A percentile compares a stretch with the other conserved stretches of the same genome.
Conservation (phyloP, 92 coral and sea anemone species). For the Epizoanthus ramosus region DNA sequence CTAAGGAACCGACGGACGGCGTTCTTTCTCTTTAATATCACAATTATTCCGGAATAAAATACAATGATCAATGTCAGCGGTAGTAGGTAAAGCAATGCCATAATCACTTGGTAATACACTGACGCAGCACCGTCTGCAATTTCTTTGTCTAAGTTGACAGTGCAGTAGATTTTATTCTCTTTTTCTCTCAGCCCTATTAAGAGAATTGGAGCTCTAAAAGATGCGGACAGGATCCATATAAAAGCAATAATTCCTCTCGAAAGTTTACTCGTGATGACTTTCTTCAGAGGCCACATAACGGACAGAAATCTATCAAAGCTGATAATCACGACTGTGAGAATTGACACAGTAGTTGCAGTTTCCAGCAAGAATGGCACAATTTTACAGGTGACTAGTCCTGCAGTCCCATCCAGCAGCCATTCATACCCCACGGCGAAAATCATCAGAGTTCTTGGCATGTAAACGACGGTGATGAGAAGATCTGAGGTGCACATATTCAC, state of each 20-base stretch:
- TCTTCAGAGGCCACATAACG: slow-evolving; percentile 35
- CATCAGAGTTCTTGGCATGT: slow-evolving; percentile 26
- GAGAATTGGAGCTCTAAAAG: slow-evolving; percentile 23
- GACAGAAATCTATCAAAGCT: slow-evolving; percentile 33
- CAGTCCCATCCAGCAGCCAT: slow-evolving; percentile 3
- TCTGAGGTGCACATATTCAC: slow-evolving; percentile 64
- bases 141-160: slow-evolving; percentile 21
- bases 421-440: slow-evolving; percentile 30
- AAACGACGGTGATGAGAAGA: slow-evolving; percentile 49
- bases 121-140: slow-evolving; percentile 32
- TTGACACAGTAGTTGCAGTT: slow-evolving; percentile 37
- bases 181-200: slow-evolving; percentile 4
- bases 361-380: slow-evolving; percentile 29
- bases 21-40: slow-evolving; percentile 25
- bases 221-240: slow-evolving; percentile 20
- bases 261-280: background rate
- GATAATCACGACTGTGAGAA: slow-evolving; percentile 27
- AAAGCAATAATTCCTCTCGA: background rate
- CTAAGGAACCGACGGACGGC: background rate
- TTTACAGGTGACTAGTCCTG: slow-evolving; percentile 13
- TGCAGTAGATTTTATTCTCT: slow-evolving; percentile 12
- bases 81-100: slow-evolving; percentile 13
- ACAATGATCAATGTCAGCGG: background rate
- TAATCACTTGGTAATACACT: background rate
- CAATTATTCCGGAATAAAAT: slow-evolving; percentile 28